These are phyloP conservation scores for Scartelaos histophorus DNA, from an alignment of 2,113 vertebrate genomes.

Conservation along the genomic window DNA sequence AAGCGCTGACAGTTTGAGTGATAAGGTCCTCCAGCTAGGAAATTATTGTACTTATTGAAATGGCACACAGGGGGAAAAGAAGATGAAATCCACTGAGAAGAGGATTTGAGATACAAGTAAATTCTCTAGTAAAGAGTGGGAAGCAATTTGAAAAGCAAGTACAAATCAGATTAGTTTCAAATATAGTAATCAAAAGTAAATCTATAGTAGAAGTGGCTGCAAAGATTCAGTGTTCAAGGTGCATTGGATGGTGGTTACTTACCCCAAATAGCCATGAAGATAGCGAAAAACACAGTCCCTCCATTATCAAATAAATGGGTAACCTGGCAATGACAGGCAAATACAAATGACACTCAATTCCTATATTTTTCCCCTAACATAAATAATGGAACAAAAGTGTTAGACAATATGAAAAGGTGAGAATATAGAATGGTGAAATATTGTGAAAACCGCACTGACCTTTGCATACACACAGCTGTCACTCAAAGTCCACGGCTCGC, in stretches of 20 bases:
- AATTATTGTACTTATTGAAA: conserved; percentile 62
- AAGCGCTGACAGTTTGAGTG: conserved; percentile 17
- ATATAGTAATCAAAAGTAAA: background rate
- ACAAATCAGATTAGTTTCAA: conserved; percentile 25
- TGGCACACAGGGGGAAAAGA: conserved; percentile 13
- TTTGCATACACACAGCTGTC: conserved; percentile 97
- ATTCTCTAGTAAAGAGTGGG: conserved; percentile 39
- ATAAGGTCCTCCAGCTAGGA: conserved; percentile 36
- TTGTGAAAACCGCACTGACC: conserved; percentile 69
- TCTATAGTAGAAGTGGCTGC: background rate
- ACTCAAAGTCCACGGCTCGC: conserved; percentile 88
- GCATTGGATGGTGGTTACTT: conserved; percentile 37
- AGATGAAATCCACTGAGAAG: conserved; percentile 8
- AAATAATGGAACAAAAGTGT: background rate
- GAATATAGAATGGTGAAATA: background rate
- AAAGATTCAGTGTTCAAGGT: conserved; percentile 1
- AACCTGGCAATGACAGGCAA: conserved; percentile 66
- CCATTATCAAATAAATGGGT: conserved; percentile 82
- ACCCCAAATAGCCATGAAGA: conserved; percentile 85
- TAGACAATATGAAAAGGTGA: background rate
- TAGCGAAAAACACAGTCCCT: conserved; percentile 81
- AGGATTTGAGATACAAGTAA: conserved; percentile 3
- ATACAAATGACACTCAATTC: background rate
- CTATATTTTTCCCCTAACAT: background rate
- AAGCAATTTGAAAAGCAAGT: conserved; percentile 29